A percentile compares a stretch with the other conserved stretches of the same genome.
Conservation (phyloP, 2,888 invertebrate genomes). For the Agelastica alni region DNA sequence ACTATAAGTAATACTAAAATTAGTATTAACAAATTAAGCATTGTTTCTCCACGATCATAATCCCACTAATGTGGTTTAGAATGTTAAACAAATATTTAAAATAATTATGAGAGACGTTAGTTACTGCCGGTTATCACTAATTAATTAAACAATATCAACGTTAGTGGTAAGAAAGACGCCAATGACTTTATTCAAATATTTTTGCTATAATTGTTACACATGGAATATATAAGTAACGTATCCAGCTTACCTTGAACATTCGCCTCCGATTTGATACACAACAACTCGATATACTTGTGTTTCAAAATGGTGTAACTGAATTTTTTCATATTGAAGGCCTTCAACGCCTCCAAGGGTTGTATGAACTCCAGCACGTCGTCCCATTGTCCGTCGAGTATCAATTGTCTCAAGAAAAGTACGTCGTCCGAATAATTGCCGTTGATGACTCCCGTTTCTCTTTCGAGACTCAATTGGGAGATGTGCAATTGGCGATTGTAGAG, state of each 20-base stretch:
- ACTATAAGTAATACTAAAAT: too few species aligned
- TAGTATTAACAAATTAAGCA: too few species aligned
- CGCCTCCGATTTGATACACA: slow-evolving; percentile 94
- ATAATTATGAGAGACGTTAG: too few species aligned
- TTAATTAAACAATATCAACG: too few species aligned
- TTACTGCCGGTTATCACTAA: too few species aligned
- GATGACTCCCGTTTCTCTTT: slow-evolving; percentile 93
- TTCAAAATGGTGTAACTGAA: slow-evolving; percentile 87
- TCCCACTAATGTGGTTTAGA: too few species aligned
- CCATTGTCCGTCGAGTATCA: slow-evolving; percentile 97
- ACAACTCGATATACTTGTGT: slow-evolving; percentile 90
- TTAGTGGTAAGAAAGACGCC: too few species aligned
- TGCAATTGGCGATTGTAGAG: slow-evolving; percentile 88
- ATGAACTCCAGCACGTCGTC: slow-evolving; percentile 96
- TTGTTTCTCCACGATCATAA: too few species aligned
- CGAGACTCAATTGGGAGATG: slow-evolving; percentile 87
- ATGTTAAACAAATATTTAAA: too few species aligned
- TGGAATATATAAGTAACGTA: too few species aligned
- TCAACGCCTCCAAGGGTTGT: slow-evolving; percentile 84
- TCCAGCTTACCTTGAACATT: slow-evolving; percentile 63
- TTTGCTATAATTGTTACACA: too few species aligned
- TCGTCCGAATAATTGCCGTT: slow-evolving; percentile 94
- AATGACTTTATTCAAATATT: too few species aligned
- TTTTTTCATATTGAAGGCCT: slow-evolving; percentile 80
- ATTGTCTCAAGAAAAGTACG: slow-evolving; percentile 88